Evolutionary conservation across 1,140 invertebrate genomes (phyloP).

Genomic region (Bombus confusus): DNA sequence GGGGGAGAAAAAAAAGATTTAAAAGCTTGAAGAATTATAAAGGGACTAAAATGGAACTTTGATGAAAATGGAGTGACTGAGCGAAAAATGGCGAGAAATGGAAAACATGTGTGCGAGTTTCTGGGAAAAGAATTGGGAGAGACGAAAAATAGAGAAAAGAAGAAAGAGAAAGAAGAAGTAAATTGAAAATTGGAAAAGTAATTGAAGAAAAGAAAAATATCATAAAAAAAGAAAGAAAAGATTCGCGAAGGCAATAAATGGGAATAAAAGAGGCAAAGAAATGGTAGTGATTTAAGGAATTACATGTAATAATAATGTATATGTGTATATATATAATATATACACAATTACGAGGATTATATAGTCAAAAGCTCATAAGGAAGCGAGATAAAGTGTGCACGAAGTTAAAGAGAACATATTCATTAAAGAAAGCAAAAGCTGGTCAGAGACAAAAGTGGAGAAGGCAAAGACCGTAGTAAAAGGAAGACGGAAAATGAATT

Average conservation of each 20-base stretch:
- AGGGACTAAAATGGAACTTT: too few relatives aligned
- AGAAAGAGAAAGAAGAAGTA: background rate
- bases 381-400: background rate
- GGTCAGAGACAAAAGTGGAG: background rate
- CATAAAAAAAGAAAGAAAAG: background rate
- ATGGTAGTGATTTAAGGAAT: background rate
- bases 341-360: background rate
- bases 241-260: background rate
- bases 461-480: background rate
- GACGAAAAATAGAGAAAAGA: background rate
- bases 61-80: background rate
- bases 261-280: background rate
- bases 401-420: background rate
- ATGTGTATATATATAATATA: background rate
- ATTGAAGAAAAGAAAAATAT: constrained; percentile 1
- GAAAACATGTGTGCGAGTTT: background rate
- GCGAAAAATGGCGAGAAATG: background rate
- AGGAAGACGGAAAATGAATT: background rate
- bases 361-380: background rate
- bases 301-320: background rate
- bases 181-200: background rate
- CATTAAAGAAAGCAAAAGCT: background rate
- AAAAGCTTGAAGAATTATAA: background rate
- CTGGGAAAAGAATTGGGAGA: background rate
- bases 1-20: background rate